Percentiles rank a stretch among this genome's conserved stretches.
Conservation (phyloP, 2,888 invertebrate genomes). For the Actias luna region DNA sequence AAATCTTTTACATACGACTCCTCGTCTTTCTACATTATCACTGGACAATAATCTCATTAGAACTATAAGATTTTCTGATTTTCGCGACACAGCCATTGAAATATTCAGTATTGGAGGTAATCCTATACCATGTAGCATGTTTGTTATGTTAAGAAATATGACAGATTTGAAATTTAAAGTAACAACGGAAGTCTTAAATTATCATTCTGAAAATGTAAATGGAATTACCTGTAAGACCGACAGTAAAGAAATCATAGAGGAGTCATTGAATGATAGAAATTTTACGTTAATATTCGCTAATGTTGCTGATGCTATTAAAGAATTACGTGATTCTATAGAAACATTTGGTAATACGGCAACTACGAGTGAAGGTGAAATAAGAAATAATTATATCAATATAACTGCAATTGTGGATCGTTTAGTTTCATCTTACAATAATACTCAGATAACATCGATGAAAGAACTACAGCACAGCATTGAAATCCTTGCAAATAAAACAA, state of each 20-base stretch:
- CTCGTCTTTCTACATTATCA: conserved; percentile 14
- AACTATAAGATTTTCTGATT: conserved; percentile 15
- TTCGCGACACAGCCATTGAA: conserved; percentile 9
- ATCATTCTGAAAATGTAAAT: conserved; percentile 33
- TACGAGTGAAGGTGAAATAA: not conserved
- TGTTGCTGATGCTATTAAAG: conserved; percentile 11
- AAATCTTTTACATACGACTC: conserved; percentile 20
- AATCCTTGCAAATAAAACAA: not conserved
- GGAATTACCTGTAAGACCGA: conserved; percentile 40
- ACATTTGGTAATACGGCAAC: conserved; percentile 2
- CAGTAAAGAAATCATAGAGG: not conserved
- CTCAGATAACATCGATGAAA: conserved; percentile 1
- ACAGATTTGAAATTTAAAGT: conserved; percentile 17
- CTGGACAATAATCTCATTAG: conserved; percentile 23
- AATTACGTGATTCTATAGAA: conserved; percentile 12
- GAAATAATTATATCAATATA: not conserved
- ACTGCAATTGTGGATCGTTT: not conserved
- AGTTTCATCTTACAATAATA: conserved; percentile 10
- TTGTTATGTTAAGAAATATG: conserved; percentile 16
- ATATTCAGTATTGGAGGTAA: conserved; percentile 22
- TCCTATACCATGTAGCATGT: conserved; percentile 19
- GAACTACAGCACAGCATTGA: not conserved
- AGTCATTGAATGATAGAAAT: conserved; percentile 4
- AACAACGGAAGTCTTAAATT: conserved; percentile 30
- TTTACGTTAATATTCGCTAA: conserved; percentile 7